phyloP scores from a whole-genome alignment of 1,140 invertebrate genomes.

The Theocolax elegans region DNA sequence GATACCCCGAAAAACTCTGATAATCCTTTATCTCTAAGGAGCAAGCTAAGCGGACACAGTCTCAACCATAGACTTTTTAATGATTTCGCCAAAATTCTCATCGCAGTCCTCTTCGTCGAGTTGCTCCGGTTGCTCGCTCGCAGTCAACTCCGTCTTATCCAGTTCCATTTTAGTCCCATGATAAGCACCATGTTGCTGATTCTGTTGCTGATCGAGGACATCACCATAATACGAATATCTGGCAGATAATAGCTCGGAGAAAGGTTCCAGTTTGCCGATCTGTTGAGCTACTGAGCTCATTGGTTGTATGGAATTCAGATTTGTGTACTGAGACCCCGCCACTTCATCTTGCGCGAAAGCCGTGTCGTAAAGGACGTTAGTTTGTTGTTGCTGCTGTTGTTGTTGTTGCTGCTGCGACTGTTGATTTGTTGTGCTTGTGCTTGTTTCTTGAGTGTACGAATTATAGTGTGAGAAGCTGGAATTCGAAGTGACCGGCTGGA shows the following conservation, averaged over 20 bases:
- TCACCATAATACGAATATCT: slow-evolving; percentile 70
- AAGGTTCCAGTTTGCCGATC: slow-evolving; percentile 75
- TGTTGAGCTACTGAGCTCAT: slow-evolving; percentile 66
- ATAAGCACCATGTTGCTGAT: slow-evolving; percentile 38
- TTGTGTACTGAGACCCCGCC: slow-evolving; percentile 62
- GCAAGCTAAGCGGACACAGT: slow-evolving; percentile 80
- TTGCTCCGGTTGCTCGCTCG: slow-evolving; percentile 36
- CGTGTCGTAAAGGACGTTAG: slow-evolving; percentile 50
- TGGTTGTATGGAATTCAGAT: slow-evolving; percentile 64
- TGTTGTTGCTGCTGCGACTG: slow-evolving; percentile 20
- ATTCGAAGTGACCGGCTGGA: slow-evolving; percentile 50
- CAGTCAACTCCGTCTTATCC: slow-evolving; percentile 38
- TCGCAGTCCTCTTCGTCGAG: slow-evolving; percentile 64
- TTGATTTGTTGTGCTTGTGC: slow-evolving; percentile 38
- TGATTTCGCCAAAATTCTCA: slow-evolving; percentile 91
- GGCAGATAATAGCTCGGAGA: slow-evolving; percentile 74
- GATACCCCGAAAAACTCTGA: neutral
- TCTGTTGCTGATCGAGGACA: slow-evolving; percentile 52
- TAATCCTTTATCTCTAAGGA: no score
- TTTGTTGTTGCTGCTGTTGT: slow-evolving; percentile 31
- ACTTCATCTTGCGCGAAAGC: slow-evolving; percentile 59
- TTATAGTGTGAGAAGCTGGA: slow-evolving; percentile 58
- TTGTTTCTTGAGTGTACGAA: slow-evolving; percentile 49
- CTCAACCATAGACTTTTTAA: slow-evolving; percentile 92
- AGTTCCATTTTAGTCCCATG: slow-evolving; percentile 46